Conservation (phyloP, 2,797 vertebrate species). For the Graptemys geographica region DNA sequence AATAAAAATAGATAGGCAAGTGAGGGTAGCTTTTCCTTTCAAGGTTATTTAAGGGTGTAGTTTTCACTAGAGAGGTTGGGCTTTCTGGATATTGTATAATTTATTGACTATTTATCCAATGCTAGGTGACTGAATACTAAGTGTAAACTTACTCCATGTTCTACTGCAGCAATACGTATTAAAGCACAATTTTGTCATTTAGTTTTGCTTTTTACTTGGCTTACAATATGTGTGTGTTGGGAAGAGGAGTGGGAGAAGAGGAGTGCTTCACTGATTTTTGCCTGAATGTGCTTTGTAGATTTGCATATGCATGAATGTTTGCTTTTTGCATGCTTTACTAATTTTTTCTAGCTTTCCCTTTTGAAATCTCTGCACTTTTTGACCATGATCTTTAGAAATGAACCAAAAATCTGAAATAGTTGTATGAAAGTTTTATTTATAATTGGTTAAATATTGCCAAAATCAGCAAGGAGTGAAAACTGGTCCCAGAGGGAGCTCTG, state of each 20-base stretch:
- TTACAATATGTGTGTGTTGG: constrained; percentile 18
- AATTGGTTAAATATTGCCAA: background rate
- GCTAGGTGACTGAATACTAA: background rate
- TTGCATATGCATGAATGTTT: background rate
- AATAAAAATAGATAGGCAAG: background rate
- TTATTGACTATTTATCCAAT: background rate
- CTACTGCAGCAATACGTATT: background rate
- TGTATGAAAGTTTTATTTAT: background rate
- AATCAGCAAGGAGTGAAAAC: background rate
- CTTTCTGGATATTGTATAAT: background rate
- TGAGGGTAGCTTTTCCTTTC: background rate
- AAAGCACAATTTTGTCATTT: constrained; percentile 31
- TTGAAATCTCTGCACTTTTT: background rate
- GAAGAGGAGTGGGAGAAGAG: background rate
- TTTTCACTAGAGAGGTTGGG: background rate
- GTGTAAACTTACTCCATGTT: background rate
- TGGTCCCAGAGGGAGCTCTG: background rate
- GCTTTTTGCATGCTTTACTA: constrained; percentile 23
- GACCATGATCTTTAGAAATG: background rate
- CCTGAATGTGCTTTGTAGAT: background rate
- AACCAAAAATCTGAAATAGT: constrained; percentile 4
- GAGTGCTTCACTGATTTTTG: background rate
- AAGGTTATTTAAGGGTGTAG: background rate
- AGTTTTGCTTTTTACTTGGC: constrained; percentile 23
- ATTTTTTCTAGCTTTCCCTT: constrained; percentile 5